Conservation (phyloP, 2,888 invertebrate species). For the Drosophila sordidula region DNA sequence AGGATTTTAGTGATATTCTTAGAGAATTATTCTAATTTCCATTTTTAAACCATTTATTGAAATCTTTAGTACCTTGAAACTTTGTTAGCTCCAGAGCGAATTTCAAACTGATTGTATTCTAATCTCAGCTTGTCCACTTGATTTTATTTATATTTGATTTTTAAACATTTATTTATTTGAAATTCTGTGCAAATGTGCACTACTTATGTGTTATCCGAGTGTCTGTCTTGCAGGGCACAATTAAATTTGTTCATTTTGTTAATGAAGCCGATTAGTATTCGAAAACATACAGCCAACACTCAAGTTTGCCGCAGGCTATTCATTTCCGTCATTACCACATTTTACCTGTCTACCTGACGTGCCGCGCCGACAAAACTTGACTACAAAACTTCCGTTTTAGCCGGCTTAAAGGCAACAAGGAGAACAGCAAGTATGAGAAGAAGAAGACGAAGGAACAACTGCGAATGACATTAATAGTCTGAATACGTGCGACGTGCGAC, state of each 20-base stretch:
- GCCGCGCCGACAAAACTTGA: conserved; percentile 58
- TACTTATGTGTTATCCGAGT: conserved; percentile 1
- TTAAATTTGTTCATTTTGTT: conserved; percentile 41
- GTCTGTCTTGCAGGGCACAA: conserved; percentile 13
- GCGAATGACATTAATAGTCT: conserved; percentile 74
- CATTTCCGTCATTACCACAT: conserved; percentile 68
- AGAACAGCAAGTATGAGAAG: conserved; percentile 4
- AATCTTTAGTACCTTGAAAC: too few species aligned
- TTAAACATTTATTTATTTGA: conserved; percentile 1
- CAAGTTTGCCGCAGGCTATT: conserved; percentile 62
- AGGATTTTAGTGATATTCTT: too few species aligned
- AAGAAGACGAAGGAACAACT: conserved; percentile 39
- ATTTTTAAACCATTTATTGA: not conserved
- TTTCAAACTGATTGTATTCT: not conserved
- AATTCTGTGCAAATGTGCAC: not conserved
- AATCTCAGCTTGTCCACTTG: not conserved
- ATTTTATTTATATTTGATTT: not conserved
- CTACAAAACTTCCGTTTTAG: conserved; percentile 71
- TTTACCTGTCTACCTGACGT: conserved; percentile 52
- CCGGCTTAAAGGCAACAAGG: conserved; percentile 42
- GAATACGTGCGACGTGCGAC: conserved; percentile 63
- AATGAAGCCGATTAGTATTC: conserved; percentile 63
- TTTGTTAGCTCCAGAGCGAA: too few species aligned
- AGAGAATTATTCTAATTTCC: too few species aligned
- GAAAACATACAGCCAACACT: conserved; percentile 57